These are phyloP conservation scores for Molanna angustata DNA, from an alignment of 2,888 invertebrate genomes.

Conservation along the genomic window DNA sequence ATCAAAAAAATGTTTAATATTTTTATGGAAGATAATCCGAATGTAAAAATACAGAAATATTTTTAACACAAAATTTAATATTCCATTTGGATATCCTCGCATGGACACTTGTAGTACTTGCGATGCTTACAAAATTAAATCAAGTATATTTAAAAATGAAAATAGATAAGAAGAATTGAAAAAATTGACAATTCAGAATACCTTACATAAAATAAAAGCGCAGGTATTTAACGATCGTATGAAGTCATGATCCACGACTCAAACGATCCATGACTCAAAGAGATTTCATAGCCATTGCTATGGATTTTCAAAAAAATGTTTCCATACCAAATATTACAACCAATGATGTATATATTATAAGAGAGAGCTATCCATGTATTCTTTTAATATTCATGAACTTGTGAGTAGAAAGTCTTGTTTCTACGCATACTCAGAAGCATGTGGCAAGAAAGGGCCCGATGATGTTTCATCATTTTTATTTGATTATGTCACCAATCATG, in stretches of 20 bases:
- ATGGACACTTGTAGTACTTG: slow-evolving; percentile 35
- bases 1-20: slow-evolving; percentile 1
- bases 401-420: slow-evolving; percentile 33
- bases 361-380: slow-evolving; percentile 33
- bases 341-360: slow-evolving; percentile 33
- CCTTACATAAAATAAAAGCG: slow-evolving; percentile 31
- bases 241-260: slow-evolving; percentile 21
- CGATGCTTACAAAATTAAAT: slow-evolving; percentile 32
- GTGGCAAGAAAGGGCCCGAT: slow-evolving; percentile 34
- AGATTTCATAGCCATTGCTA: slow-evolving; percentile 33
- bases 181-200: slow-evolving; percentile 26
- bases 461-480: slow-evolving; percentile 34
- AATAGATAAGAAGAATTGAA: slow-evolving; percentile 10
- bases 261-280: slow-evolving; percentile 9
- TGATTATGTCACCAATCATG: slow-evolving; percentile 33
- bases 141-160: slow-evolving; percentile 14
- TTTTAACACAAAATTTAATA: slow-evolving; percentile 34
- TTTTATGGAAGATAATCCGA: slow-evolving; percentile 21
- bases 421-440: slow-evolving; percentile 35
- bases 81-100: slow-evolving; percentile 36
- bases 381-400: slow-evolving; percentile 35
- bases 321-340: slow-evolving; percentile 29
- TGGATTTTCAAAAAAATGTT: slow-evolving; percentile 33
- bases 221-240: slow-evolving; percentile 33
- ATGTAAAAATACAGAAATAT: slow-evolving; percentile 34